Percentiles rank a stretch among this genome's conserved stretches.
Evolutionary conservation across 23 tunicate species (phyloP).

Genomic region (Trididemnum nubilum): DNA sequence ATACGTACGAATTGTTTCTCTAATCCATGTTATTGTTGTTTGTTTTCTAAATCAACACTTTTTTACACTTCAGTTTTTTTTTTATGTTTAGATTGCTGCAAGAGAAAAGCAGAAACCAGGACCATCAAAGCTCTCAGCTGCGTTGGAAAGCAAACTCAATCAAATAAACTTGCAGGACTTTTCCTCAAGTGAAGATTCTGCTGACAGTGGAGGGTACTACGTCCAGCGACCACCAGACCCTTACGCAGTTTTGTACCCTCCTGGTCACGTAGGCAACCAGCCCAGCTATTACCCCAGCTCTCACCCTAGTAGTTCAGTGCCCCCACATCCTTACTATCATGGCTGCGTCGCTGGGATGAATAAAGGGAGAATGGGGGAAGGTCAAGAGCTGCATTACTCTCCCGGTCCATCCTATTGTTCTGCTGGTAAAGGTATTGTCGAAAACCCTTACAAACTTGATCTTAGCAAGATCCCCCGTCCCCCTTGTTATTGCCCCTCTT

Average conservation of each 20-base stretch:
- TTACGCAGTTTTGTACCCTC: not conserved
- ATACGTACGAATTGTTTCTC: no score
- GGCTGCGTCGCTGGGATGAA: constrained; percentile 12
- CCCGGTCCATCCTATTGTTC: constrained; percentile 25
- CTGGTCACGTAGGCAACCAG: not conserved
- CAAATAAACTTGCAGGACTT: not conserved
- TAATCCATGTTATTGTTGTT: no score
- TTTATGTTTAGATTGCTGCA: not conserved
- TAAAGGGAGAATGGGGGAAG: not conserved
- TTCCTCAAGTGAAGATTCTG: constrained; percentile 56
- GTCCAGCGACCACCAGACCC: constrained; percentile 8
- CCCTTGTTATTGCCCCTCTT: constrained; percentile 30
- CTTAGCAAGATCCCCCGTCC: constrained; percentile 27
- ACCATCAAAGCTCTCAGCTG: constrained; percentile 1
- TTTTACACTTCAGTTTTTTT: no score
- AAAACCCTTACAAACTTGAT: constrained; percentile 56
- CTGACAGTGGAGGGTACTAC: constrained; percentile 30
- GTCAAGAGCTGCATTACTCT: not conserved
- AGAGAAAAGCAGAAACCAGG: not conserved
- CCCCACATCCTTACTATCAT: constrained; percentile 3
- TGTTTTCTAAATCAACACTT: no score
- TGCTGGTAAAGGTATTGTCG: constrained; percentile 3
- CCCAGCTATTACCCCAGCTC: constrained; percentile 18
- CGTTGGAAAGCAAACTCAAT: constrained; percentile 1
- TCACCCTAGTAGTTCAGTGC: not conserved